Evolutionary conservation across 2,888 invertebrate species (phyloP).

Genomic region (Melieria picta): DNA sequence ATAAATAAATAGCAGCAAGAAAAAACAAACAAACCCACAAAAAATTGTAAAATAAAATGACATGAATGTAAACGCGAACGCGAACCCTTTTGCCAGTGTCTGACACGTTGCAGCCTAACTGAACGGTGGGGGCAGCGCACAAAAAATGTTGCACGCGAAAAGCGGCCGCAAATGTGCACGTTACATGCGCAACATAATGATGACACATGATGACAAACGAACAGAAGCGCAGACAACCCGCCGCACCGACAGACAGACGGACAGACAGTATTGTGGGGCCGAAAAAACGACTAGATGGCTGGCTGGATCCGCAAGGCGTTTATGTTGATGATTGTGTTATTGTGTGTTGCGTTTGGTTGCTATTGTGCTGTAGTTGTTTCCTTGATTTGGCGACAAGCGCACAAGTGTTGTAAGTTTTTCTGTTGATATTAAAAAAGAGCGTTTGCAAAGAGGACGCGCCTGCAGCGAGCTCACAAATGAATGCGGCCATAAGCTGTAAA

Average conservation of each 20-base stretch:
- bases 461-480: no score
- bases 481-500: no score
- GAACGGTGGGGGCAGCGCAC: background rate
- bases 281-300: background rate
- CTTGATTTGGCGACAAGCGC: no score
- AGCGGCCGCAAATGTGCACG: slow-evolving; percentile 15
- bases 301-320: background rate
- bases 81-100: background rate
- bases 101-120: background rate
- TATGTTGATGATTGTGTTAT: no score
- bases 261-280: background rate
- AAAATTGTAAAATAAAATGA: background rate
- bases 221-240: slow-evolving; percentile 46
- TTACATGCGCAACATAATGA: slow-evolving; percentile 46
- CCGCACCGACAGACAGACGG: slow-evolving; percentile 11
- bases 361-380: no score
- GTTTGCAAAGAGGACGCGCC: no score
- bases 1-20: slow-evolving; percentile 8
- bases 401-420: no score
- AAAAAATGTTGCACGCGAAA: slow-evolving; percentile 16
- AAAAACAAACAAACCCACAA: background rate
- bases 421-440: no score
- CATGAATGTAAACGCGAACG: background rate
- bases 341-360: no score
- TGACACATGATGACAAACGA: slow-evolving; percentile 60